Percentiles rank a stretch among this genome's conserved stretches.
Evolutionary conservation across 1,140 invertebrate species (phyloP).

Genomic region (Lethocerus indicus): DNA sequence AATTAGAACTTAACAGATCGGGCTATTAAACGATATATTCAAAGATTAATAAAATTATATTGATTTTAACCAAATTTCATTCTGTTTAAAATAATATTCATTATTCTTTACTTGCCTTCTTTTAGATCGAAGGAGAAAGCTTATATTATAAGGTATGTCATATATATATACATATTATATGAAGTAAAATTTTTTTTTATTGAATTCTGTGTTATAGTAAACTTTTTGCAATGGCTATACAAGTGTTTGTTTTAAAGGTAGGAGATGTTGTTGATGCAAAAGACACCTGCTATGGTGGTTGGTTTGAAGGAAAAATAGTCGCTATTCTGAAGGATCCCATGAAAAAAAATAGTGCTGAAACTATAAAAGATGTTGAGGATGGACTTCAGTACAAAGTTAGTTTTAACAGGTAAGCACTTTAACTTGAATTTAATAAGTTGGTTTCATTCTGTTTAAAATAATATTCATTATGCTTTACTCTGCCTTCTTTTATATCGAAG

Average conservation of each 20-base stretch:
- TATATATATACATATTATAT: too few species aligned
- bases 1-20: too few species aligned
- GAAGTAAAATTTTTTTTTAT: too few species aligned
- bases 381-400: slow-evolving; percentile 29
- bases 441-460: not conserved
- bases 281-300: slow-evolving; percentile 33
- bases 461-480: not conserved
- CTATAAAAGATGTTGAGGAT: slow-evolving; percentile 14
- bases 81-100: not conserved
- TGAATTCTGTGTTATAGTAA: not conserved
- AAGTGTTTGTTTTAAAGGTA: slow-evolving; percentile 25
- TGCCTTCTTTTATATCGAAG: not conserved
- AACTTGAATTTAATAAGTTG: not conserved
- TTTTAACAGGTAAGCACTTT: slow-evolving; percentile 21
- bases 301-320: slow-evolving; percentile 42
- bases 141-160: too few species aligned
- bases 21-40: too few species aligned
- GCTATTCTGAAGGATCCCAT: slow-evolving; percentile 20
- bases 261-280: slow-evolving; percentile 56
- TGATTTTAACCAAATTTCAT: too few species aligned
- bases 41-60: too few species aligned
- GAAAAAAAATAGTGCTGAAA: not conserved
- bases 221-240: not conserved
- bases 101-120: not conserved
- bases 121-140: not conserved